phyloP scores from a whole-genome alignment of 2,888 invertebrate species.

The Thymelicus acteon region DNA sequence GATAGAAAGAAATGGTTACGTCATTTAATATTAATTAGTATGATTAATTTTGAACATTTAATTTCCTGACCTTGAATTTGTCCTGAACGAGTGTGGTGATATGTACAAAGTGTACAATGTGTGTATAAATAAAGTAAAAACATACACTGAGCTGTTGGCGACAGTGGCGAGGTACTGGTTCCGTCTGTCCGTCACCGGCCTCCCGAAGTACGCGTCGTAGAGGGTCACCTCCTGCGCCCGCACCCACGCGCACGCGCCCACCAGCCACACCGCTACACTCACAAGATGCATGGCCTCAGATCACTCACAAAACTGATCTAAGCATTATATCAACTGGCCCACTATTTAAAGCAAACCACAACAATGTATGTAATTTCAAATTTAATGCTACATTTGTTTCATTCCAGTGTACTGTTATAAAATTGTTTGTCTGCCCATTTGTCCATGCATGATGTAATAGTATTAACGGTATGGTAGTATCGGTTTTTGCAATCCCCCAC shows the following conservation, averaged over 20 bases:
- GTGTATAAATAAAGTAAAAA: background rate
- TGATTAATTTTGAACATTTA: too few species aligned
- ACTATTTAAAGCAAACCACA: background rate
- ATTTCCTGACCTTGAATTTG: too few species aligned
- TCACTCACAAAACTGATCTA: background rate
- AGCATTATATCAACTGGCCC: background rate
- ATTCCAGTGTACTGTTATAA: too few species aligned
- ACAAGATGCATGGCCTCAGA: background rate
- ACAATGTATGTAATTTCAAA: background rate
- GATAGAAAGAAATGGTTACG: too few species aligned
- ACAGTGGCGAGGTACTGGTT: background rate
- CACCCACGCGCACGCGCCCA: background rate
- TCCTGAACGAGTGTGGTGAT: too few species aligned
- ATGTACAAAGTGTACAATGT: too few species aligned
- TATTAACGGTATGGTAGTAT: too few species aligned
- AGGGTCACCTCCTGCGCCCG: background rate
- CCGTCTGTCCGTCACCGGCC: conserved; percentile 12
- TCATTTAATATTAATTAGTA: too few species aligned
- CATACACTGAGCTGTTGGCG: conserved; percentile 9
- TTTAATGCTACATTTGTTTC: too few species aligned
- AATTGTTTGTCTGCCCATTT: too few species aligned
- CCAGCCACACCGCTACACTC: background rate
- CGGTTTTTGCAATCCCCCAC: too few species aligned
- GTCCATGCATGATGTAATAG: too few species aligned
- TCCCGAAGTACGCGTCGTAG: conserved; percentile 26